These are phyloP conservation scores for Parnassius smintheus DNA, from an alignment of 2,888 invertebrate genomes.

Conservation along the genomic window DNA sequence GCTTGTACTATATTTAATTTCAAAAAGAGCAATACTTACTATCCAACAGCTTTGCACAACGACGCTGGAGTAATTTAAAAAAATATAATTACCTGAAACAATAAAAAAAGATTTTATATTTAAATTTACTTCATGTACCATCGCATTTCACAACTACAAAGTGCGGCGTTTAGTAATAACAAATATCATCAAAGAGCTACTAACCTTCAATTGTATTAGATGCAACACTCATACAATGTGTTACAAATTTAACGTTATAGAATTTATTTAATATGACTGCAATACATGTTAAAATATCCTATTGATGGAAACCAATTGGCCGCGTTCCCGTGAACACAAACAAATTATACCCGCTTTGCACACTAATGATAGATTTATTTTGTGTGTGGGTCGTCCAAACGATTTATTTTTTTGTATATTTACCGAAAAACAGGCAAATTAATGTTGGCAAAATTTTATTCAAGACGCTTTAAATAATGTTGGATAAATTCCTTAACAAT, in stretches of 20 bases:
- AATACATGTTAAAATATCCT: constrained; percentile 42
- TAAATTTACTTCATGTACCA: neutral
- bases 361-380: constrained; percentile 59
- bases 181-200: neutral
- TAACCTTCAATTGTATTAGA: constrained; percentile 43
- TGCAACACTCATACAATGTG: constrained; percentile 36
- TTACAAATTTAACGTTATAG: constrained; percentile 37
- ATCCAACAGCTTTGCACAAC: too few species aligned
- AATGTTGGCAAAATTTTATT: too few species aligned
- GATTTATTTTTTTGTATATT: constrained; percentile 38
- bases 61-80: neutral
- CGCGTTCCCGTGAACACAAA: constrained; percentile 44
- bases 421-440: constrained; percentile 19
- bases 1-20: too few species aligned
- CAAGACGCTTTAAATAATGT: too few species aligned
- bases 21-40: too few species aligned
- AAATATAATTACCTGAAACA: constrained; percentile 32
- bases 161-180: too few species aligned
- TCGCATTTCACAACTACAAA: neutral
- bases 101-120: constrained; percentile 5
- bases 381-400: constrained; percentile 34
- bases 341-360: constrained; percentile 49
- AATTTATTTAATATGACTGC: constrained; percentile 37
- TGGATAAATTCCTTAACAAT: too few species aligned
- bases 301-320: constrained; percentile 59